Conservation (phyloP, 2,113 vertebrate genomes). For the Catagonus wagneri region DNA sequence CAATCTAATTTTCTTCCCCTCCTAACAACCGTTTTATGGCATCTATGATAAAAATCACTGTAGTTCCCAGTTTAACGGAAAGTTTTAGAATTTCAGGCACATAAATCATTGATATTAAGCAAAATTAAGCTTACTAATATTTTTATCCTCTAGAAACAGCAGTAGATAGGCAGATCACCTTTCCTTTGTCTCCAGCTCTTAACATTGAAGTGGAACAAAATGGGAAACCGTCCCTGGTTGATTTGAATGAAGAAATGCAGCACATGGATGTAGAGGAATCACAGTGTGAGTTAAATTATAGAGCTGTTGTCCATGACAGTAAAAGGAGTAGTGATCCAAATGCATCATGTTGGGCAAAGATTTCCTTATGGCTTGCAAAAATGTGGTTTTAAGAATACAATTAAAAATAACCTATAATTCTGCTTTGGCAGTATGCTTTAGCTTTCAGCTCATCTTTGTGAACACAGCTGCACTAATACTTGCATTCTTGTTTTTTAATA, state of each 20-base stretch:
- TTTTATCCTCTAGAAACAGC: slow-evolving; percentile 93
- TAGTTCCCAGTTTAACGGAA: slow-evolving; percentile 48
- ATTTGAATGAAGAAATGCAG: slow-evolving; percentile 96
- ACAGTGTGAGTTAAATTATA: slow-evolving; percentile 89
- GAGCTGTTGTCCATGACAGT: slow-evolving; percentile 74
- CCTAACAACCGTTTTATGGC: background rate
- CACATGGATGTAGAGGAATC: slow-evolving; percentile 98
- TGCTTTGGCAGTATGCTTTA: slow-evolving; percentile 76
- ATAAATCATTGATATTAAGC: slow-evolving; percentile 73
- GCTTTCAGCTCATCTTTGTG: slow-evolving; percentile 74
- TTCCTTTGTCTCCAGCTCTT: slow-evolving; percentile 95
- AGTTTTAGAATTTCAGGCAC: slow-evolving; percentile 73
- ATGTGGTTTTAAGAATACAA: slow-evolving; percentile 58
- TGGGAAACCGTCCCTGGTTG: slow-evolving; percentile 92
- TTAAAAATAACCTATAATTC: slow-evolving; percentile 65
- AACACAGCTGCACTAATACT: slow-evolving; percentile 70
- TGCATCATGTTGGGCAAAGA: slow-evolving; percentile 48
- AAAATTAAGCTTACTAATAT: slow-evolving; percentile 82
- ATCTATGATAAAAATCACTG: slow-evolving; percentile 56
- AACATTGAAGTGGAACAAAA: slow-evolving; percentile 96
- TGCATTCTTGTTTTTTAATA: slow-evolving; percentile 62
- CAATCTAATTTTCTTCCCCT: slow-evolving; percentile 29
- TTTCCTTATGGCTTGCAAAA: slow-evolving; percentile 73
- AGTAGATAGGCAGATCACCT: slow-evolving; percentile 97
- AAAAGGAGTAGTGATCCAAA: slow-evolving; percentile 62